phyloP scores from a whole-genome alignment of 1,140 invertebrate genomes.

The Brachionus manjavacas region DNA sequence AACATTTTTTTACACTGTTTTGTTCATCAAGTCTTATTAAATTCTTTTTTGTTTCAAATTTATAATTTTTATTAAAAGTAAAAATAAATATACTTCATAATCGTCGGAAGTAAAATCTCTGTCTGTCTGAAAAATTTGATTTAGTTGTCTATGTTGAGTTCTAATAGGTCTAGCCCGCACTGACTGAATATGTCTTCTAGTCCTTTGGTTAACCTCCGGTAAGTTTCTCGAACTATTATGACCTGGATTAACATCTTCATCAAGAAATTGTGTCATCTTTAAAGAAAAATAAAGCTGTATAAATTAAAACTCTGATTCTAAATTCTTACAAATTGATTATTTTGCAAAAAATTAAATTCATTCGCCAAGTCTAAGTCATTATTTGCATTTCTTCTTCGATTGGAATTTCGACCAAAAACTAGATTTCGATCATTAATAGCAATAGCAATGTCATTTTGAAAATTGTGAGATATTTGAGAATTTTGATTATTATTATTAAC shows the following conservation, averaged over 20 bases:
- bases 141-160: neutral
- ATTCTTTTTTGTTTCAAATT: neutral
- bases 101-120: conserved; percentile 22
- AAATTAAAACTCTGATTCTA: neutral
- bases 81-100: neutral
- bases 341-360: conserved; percentile 7
- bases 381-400: neutral
- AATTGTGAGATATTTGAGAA: neutral
- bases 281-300: neutral
- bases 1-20: neutral
- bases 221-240: no score
- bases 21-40: neutral
- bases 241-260: neutral
- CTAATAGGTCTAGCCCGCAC: neutral
- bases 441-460: neutral
- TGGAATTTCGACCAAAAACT: neutral
- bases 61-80: neutral
- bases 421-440: neutral
- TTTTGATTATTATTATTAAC: neutral
- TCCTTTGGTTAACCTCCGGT: neutral
- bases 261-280: neutral
- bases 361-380: neutral
- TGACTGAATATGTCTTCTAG: neutral
- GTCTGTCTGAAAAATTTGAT: neutral
- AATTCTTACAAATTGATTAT: neutral